Evolutionary conservation across 2,888 invertebrate genomes (phyloP).

Genomic region (Mythimna pallens): DNA sequence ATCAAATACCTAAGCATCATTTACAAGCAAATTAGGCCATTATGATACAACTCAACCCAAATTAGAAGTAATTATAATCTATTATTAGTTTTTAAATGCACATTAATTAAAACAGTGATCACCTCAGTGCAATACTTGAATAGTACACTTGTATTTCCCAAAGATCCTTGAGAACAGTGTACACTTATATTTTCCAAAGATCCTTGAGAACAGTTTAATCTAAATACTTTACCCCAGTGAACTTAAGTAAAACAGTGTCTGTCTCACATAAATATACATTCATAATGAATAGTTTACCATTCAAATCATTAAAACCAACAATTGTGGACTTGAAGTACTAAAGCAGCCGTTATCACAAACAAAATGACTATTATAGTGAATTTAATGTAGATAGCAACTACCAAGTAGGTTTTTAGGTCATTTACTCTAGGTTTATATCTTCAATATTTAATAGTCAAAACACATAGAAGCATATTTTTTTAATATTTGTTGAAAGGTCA

Average conservation of each 20-base stretch:
- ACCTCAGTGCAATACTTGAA: conserved; percentile 6
- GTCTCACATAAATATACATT: conserved; percentile 38
- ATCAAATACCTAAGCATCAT: too few relatives aligned
- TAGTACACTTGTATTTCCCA: conserved; percentile 15
- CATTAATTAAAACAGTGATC: not conserved
- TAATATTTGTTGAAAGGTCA: not conserved
- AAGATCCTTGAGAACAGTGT: conserved; percentile 42
- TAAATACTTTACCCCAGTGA: conserved; percentile 44
- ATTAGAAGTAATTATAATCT: not conserved
- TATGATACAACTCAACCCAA: not conserved
- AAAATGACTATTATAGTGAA: conserved; percentile 59
- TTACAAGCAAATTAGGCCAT: not conserved
- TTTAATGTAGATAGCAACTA: conserved; percentile 60
- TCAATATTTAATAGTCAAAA: not conserved
- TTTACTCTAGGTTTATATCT: conserved; percentile 30
- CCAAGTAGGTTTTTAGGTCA: conserved; percentile 73
- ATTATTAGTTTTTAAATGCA: conserved; percentile 1
- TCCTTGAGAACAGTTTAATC: conserved; percentile 50
- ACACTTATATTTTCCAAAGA: conserved; percentile 12
- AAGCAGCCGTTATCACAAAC: conserved; percentile 57
- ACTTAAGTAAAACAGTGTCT: conserved; percentile 35
- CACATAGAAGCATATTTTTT: not conserved
- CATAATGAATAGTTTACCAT: conserved; percentile 42
- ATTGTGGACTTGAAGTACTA: conserved; percentile 35
- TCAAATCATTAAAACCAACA: conserved; percentile 43